Evolutionary conservation across 2,797 vertebrate species (phyloP), one percentile per base, ranked within the genome.

Genomic region (Danio albolineatus): DNA sequence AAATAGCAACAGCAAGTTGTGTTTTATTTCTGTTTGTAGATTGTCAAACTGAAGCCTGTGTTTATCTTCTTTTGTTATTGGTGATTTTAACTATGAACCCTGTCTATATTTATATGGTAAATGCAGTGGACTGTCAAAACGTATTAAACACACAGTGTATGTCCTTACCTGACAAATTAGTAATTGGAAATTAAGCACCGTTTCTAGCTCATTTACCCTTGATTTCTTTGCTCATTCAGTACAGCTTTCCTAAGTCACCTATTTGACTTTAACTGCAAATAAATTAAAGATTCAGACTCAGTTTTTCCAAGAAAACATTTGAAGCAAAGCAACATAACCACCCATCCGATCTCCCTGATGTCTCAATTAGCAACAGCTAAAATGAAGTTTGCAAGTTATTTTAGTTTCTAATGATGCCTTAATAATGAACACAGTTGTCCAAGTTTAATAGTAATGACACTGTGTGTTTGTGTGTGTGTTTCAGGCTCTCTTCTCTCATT

Each of bases 401-500:
- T 39, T 10, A 13, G 41, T 5, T 57, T 67, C 5, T 78, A 78
- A 41, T 36, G 19, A 53, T 16, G 5, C 17, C 19, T 51, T 53
- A 53, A 78, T 60, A 78, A 70, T 60, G 36, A 70, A 53, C 54
- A 67, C n/a, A 5, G 7, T 51, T 53, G 17, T 71, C 10, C 36
- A 17, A 36, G 46, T 78, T 41, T 78, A 41, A 12, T 13, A 49
- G 43, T 60, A 70, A 60, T 51, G 19, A 53, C 62, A 76, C 36
- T 0, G 38, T 51, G 65, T 70, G 59, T 44, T 60, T 28, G 0
- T 62, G 61, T 54, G 51, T 54, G 53, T 56, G n/a, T 64, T 61
- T 71, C 67, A 78, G 76, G 56, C 57, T 82, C 59, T 51, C 19
- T 36, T 82, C 78, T 56, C 70, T 82, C 79, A 72, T 41, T 90